Base-by-base conservation (phyloP, 1,140 invertebrate genomes). In the Habropoda laboriosa region DNA sequence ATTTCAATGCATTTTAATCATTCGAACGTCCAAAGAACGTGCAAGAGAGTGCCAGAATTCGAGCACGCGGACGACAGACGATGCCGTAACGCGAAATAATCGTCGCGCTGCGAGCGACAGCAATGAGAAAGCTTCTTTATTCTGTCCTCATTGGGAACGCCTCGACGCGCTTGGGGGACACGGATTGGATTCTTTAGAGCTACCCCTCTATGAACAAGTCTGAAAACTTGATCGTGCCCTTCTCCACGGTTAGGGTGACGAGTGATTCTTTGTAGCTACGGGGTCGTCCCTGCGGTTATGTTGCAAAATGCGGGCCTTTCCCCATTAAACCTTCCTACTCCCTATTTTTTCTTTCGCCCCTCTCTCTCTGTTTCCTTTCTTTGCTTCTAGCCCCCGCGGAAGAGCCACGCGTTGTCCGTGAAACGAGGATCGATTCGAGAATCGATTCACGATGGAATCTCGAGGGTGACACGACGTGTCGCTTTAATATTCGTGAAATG, bases 201-300 rank as follows among this genome's bases (percentile, higher is more conserved):
- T 60, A 64, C 35, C 80, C 76, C 67, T 77, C 42, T 24, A 49
- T 68, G 72, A 85, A 68, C 55, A 13, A 63, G 76, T 70, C 84
- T 86, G 83, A 86, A 86, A 86, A 86, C 80, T 86, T 86, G 53
- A 70, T 51, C 83, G 84, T 61, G 55, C 80, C 63, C 86, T 82
- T 73, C 85, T 79, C 70, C 64, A 71, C 51, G 45, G 63, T 77
- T 76, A 45, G 67, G 60, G 76, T 66, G 75, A 61, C 80, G 83
- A 86, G 85, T 86, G 84, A 86, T 86, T 86, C 83, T 86, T 86
- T 86, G 85, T 83, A 86, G 83, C 83, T 77, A 68, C 74, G 66
- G 61, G 72, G 72, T 73, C 68, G 83, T 77, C 57, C 83, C 84
- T 82, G 80, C 70, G 83, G 79, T 86, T 86, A 86, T 80, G 84